Percentiles rank a stretch among this genome's conserved stretches.
Evolutionary conservation across 1,140 invertebrate species (phyloP).

Genomic region (Drosophila pseudoobscura): DNA sequence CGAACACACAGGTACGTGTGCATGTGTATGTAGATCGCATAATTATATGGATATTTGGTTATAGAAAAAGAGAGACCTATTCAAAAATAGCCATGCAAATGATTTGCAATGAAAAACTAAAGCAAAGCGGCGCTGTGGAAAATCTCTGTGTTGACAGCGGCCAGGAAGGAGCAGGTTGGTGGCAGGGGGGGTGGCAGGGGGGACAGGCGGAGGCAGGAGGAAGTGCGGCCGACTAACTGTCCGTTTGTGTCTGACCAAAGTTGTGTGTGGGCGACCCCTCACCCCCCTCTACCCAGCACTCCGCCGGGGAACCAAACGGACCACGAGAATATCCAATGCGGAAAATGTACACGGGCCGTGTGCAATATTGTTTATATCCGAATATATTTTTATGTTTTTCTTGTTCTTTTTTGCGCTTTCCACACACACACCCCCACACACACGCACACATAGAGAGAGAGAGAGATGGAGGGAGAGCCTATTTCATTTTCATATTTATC

Average conservation of each 20-base stretch:
- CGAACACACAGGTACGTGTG: not conserved
- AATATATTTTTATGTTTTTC: slow-evolving; percentile 66
- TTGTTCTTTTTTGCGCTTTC: slow-evolving; percentile 59
- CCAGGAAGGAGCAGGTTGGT: not conserved
- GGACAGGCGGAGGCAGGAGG: slow-evolving; percentile 14
- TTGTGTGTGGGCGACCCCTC: slow-evolving; percentile 53
- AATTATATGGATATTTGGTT: slow-evolving; percentile 28
- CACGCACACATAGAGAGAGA: not conserved
- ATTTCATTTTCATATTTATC: slow-evolving; percentile 80
- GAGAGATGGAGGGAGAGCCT: slow-evolving; percentile 26
- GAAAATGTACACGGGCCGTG: slow-evolving; percentile 65
- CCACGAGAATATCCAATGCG: slow-evolving; percentile 20
- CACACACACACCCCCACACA: slow-evolving; percentile 37
- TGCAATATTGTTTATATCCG: slow-evolving; percentile 83
- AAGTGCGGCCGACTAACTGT: slow-evolving; percentile 31
- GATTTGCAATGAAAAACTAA: slow-evolving; percentile 76
- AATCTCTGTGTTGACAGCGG: slow-evolving; percentile 61
- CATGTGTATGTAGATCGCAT: slow-evolving; percentile 23
- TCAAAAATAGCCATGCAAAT: slow-evolving; percentile 80
- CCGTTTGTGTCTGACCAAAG: slow-evolving; percentile 19
- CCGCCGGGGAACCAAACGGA: slow-evolving; percentile 7
- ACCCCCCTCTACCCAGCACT: too few relatives aligned
- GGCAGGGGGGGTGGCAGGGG: not conserved
- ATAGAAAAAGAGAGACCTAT: slow-evolving; percentile 67
- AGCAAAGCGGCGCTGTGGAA: slow-evolving; percentile 50